Conservation (phyloP, 2,888 invertebrate species). For the Apomyelois bistriatella region DNA sequence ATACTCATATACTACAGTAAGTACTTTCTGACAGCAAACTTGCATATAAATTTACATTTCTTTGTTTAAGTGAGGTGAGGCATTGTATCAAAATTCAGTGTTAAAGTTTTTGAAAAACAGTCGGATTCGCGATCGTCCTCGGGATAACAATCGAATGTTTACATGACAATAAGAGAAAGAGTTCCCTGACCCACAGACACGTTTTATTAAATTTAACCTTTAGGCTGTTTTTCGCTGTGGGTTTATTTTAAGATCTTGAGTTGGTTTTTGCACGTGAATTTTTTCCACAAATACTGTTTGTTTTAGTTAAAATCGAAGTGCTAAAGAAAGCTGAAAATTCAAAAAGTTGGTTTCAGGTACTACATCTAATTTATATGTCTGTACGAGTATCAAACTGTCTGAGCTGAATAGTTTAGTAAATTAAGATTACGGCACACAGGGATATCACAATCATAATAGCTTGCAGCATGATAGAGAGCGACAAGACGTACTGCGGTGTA, state of each 20-base stretch:
- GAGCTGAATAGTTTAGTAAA: no score
- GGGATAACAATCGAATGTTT: slow-evolving; percentile 69
- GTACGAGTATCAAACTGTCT: no score
- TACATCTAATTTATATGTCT: no score
- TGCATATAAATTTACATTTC: neutral
- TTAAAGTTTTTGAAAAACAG: slow-evolving; percentile 33
- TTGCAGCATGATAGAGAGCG: no score
- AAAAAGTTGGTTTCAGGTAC: neutral
- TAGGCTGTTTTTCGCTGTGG: neutral
- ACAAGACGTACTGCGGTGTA: no score
- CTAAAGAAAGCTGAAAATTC: neutral
- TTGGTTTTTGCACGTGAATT: neutral
- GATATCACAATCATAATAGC: no score
- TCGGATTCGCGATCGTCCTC: slow-evolving; percentile 25
- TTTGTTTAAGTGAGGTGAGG: neutral
- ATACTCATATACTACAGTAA: no score
- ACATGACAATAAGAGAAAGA: slow-evolving; percentile 48
- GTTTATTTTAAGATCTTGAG: neutral
- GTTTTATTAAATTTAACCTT: slow-evolving; percentile 18
- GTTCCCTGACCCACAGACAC: slow-evolving; percentile 19
- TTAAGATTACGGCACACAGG: no score
- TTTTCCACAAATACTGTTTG: neutral
- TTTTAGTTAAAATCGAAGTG: neutral
- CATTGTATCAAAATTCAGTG: slow-evolving; percentile 8
- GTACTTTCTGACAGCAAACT: no score